phyloP scores from a whole-genome alignment of 1,140 invertebrate genomes.

The Drosophila pruinosa region DNA sequence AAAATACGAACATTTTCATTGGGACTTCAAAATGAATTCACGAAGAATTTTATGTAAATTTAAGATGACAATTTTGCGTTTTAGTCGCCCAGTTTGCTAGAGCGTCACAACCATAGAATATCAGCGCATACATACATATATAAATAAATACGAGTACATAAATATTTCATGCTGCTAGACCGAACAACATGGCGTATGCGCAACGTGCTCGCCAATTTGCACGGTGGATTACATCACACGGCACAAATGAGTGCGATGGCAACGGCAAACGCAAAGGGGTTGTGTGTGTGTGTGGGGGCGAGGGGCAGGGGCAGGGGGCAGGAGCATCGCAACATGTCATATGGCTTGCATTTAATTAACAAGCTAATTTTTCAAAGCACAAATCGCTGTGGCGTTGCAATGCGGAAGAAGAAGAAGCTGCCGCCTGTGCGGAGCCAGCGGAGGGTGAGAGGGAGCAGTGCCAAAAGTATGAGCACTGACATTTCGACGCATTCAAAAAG shows the following conservation, averaged over 20 bases:
- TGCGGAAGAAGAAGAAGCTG: constrained; percentile 17
- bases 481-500: constrained; percentile 15
- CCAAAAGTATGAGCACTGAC: constrained; percentile 57
- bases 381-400: constrained; percentile 55
- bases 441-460: constrained; percentile 29
- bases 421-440: neutral
- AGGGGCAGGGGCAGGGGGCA: neutral
- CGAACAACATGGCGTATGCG: constrained; percentile 61
- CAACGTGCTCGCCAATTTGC: constrained; percentile 73
- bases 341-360: constrained; percentile 79
- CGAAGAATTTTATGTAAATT: constrained; percentile 66
- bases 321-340: constrained; percentile 54
- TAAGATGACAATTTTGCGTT: constrained; percentile 67
- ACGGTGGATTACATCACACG: constrained; percentile 65
- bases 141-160: constrained; percentile 27
- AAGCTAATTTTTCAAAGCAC: constrained; percentile 77
- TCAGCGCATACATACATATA: constrained; percentile 11
- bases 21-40: constrained; percentile 67
- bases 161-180: constrained; percentile 31
- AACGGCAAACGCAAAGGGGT: too few relatives aligned
- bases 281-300: too few relatives aligned
- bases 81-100: neutral
- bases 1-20: constrained; percentile 48
- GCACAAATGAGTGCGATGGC: too few relatives aligned
- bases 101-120: constrained; percentile 16